A percentile compares a stretch with the other conserved stretches of the same genome.
phyloP scores from a whole-genome alignment of 2,888 invertebrate species.

The Meandrusa payeni region DNA sequence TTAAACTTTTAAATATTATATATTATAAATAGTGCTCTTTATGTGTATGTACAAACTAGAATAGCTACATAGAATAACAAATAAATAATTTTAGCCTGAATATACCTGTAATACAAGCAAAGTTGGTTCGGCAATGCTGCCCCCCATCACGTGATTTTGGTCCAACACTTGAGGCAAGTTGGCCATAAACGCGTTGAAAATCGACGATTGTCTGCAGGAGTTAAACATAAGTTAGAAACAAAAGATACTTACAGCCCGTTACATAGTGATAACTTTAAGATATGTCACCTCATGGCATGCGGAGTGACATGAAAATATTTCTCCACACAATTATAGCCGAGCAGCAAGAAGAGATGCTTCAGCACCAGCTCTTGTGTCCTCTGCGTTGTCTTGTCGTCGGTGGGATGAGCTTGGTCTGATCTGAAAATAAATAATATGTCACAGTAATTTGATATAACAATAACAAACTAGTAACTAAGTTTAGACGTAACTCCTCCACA shows the following conservation, averaged over 20 bases:
- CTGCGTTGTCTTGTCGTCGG: constrained; percentile 90
- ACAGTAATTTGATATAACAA: no score
- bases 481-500: no score
- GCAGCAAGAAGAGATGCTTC: constrained; percentile 93
- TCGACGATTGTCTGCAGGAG: constrained; percentile 93
- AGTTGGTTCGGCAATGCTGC: constrained; percentile 91
- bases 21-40: no score
- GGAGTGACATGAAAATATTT: constrained; percentile 96
- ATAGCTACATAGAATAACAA: not conserved
- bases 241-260: constrained; percentile 3
- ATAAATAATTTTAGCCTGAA: not conserved
- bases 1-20: no score
- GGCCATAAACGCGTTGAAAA: constrained; percentile 97
- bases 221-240: no score
- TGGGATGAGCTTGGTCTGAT: constrained; percentile 86
- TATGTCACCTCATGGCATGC: constrained; percentile 85
- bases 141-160: constrained; percentile 97
- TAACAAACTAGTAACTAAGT: no score
- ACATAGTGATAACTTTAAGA: not conserved
- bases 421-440: constrained; percentile 40
- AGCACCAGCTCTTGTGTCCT: constrained; percentile 93
- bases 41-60: no score
- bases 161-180: constrained; percentile 97
- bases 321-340: constrained; percentile 96
- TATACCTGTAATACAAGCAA: constrained; percentile 69